Base-by-base conservation (phyloP, 1,140 invertebrate species). In the Sitobion miscanthi region DNA sequence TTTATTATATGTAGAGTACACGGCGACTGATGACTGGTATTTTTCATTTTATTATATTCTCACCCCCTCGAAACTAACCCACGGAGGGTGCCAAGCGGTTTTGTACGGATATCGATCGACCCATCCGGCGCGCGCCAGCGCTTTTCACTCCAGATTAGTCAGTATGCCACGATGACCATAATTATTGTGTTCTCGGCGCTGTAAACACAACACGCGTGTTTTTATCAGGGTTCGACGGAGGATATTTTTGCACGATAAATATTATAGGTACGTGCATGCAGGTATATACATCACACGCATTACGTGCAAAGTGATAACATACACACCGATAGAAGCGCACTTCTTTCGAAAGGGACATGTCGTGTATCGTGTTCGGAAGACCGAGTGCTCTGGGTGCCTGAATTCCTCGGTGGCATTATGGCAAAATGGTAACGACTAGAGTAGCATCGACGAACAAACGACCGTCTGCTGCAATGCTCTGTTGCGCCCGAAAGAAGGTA, bases 111-210 rank as follows among this genome's bases (percentile, higher is more conserved):
- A 93, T 93, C 91, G 91, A 93, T 93, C 91, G 82, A 25, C 3
- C n/a, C 30, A 47, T 23, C 77, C 91, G 77, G 91, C 91, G 45
- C 21, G 62, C 82, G 91, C 91, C 91, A 85, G 91, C 91, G 91
- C 91, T 93, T 93, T 93, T 85, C 91, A 25, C 82, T 38, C 91
- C 49, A 47, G 25, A 49, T 87, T 30, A 30, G 45, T 35, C 91
- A 93, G 91, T 93, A 93, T 93, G 91, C 91, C 91, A 93, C 69
- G 82, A 35, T 86, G 82, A 86, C 91, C 91, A 86, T 93, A 93
- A 93, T 93, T 93, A 93, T 86, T 25, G 49, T 86, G 82, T 52
- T 54, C 82, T 77, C 52, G 88, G 57, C 54, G 47, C 82, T 35
- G 62, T 91, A 91, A 91, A 91, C 90, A 91, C 45, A 25, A 86